Evolutionary conservation across 2,113 vertebrate species (phyloP).

Genomic region (Apus apus): DNA sequence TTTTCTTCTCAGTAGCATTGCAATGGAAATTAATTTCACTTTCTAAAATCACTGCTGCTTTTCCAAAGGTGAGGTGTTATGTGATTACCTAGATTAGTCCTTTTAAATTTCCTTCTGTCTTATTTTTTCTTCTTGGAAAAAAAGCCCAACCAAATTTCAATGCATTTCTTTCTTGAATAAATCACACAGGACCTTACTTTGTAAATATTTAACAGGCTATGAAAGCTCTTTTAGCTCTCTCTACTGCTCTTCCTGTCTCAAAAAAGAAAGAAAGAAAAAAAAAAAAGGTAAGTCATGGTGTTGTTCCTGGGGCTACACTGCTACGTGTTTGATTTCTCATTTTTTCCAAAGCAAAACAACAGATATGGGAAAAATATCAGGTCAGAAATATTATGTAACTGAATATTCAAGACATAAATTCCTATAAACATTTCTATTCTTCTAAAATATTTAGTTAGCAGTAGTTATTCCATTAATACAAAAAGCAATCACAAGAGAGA

Average conservation of each 20-base stretch:
- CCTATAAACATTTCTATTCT: background rate
- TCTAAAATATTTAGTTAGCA: background rate
- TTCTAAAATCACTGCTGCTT: background rate
- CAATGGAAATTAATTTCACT: background rate
- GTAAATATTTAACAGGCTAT: slow-evolving; percentile 48
- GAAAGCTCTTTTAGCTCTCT: background rate
- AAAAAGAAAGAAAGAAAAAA: background rate
- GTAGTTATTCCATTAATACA: background rate
- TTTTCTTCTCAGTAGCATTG: background rate
- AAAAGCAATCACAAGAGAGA: background rate
- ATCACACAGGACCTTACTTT: background rate
- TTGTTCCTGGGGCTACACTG: background rate
- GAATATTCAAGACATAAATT: background rate
- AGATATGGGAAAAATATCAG: background rate
- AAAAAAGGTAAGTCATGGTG: background rate
- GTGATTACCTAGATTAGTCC: background rate
- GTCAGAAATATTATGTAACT: background rate
- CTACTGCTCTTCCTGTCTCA: background rate
- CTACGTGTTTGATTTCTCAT: background rate
- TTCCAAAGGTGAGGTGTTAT: background rate
- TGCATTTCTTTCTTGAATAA: background rate
- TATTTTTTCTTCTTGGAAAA: background rate
- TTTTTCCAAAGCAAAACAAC: background rate
- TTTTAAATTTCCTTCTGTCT: background rate
- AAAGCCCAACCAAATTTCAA: background rate